Evolutionary conservation across 30 jellyfish, hydroid and myxozoan species (phyloP).

Genomic region (Aurelia sp.): DNA sequence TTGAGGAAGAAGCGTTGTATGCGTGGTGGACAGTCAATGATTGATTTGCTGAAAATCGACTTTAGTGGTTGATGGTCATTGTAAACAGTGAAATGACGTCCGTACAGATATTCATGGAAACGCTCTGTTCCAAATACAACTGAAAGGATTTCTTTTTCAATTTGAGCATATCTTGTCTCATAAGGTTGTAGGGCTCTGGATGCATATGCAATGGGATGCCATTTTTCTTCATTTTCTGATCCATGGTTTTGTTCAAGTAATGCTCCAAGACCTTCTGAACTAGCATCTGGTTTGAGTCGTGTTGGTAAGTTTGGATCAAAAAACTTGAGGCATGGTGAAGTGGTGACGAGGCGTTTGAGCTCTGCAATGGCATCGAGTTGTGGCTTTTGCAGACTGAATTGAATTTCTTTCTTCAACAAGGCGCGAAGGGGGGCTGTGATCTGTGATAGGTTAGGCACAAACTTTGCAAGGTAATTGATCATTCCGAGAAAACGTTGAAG

Average conservation of each 20-base stretch:
- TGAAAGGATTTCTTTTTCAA: slow-evolving; percentile 54
- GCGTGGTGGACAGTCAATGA: slow-evolving; percentile 66
- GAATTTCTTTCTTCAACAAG: slow-evolving; percentile 43
- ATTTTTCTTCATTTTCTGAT: slow-evolving; percentile 33
- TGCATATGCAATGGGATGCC: slow-evolving; percentile 61
- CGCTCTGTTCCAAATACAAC: slow-evolving; percentile 59
- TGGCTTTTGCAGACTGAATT: slow-evolving; percentile 63
- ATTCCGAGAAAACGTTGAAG: slow-evolving; percentile 73
- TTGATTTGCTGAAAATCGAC: slow-evolving; percentile 61
- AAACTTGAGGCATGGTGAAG: slow-evolving; percentile 61
- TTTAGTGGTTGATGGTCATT: slow-evolving; percentile 72
- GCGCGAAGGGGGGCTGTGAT: slow-evolving; percentile 46
- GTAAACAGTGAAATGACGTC: slow-evolving; percentile 60
- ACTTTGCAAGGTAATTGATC: slow-evolving; percentile 65
- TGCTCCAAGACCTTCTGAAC: slow-evolving; percentile 71
- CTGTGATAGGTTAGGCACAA: slow-evolving; percentile 45
- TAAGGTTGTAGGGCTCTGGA: slow-evolving; percentile 47
- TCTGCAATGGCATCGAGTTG: slow-evolving; percentile 68
- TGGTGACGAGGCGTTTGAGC: slow-evolving; percentile 73
- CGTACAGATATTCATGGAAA: slow-evolving; percentile 48
- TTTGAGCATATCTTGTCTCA: slow-evolving; percentile 56
- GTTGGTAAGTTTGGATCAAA: slow-evolving; percentile 68
- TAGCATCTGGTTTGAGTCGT: slow-evolving; percentile 54
- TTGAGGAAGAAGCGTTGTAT: slow-evolving; percentile 61
- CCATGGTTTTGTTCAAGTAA: slow-evolving; percentile 63